Base-by-base conservation (phyloP, 2,113 vertebrate species). In the Coregonus clupeaformis region DNA sequence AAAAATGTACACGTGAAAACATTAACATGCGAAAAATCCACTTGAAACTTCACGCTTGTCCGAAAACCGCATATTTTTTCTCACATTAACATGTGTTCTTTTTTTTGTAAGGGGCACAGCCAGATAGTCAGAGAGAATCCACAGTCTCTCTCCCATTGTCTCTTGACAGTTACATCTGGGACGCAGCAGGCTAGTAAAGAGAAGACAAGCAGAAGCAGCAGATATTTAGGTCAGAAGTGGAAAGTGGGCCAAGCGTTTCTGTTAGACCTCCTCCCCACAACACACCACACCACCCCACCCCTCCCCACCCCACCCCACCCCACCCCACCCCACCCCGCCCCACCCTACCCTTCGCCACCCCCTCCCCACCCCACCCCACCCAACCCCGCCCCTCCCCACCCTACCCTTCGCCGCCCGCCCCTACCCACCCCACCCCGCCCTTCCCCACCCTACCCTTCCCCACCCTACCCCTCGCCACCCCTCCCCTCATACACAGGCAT, bases 181-280 rank as follows among this genome's bases (percentile, higher is more conserved):
- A 36, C 29, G 14, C 16, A 67, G 65, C 6, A 32, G 30, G 30
- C 36, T 42, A 42, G 9, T 42, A 12, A 42, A 42, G 36, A 11
- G 36, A 42, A 42, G 36, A 11, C 36, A 42, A 42, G 36, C 36
- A 36, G 36, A 36, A 9, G 36, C 36, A 42, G 11, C 22, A 73
- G 52, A 83, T 69, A 80, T 80, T 64, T 80, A 75, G 81, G 64
- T 78, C 76, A 73, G 68, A 60, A 42, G 68, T 42, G 32, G 65
- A 68, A 74, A 74, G 60, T 74, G 30, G 68, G 59, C 24, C 57
- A 75, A 69, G 45, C 65, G 66, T 57, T 72, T 73, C 27, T 55
- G 49, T 55, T 30, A 67, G 6, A 65, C 24, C 69, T 24, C 13
- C 25, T 5, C 2, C 52, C 63, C 11, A 25, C 9, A 12, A 16